phyloP scores from a whole-genome alignment of 2,113 vertebrate species.

The Platysternon megacephalum region DNA sequence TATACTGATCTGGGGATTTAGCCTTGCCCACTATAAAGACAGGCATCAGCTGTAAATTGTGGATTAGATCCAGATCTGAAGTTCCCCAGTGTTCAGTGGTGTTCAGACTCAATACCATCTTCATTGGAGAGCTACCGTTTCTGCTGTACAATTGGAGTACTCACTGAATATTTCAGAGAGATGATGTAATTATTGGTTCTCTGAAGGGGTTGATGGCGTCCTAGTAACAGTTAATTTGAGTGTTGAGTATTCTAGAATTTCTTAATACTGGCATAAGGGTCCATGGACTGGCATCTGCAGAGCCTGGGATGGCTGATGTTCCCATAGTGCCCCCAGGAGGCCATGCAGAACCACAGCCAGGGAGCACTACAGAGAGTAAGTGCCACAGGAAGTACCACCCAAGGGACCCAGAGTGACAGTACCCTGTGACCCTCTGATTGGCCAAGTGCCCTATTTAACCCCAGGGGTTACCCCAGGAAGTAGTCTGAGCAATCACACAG shows the following conservation, averaged over 20 bases:
- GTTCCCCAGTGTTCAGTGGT: rapidly evolving
- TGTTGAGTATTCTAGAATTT: background rate
- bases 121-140: background rate
- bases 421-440: background rate
- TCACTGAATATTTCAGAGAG: background rate
- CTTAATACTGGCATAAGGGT: background rate
- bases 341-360: background rate
- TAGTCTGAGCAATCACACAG: background rate
- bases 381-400: too few species aligned
- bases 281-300: background rate
- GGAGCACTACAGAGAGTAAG: background rate
- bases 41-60: background rate
- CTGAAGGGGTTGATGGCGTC: background rate
- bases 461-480: background rate
- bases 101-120: background rate
- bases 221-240: background rate
- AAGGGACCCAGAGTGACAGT: background rate
- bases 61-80: background rate
- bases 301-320: background rate
- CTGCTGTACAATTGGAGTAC: background rate
- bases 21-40: background rate
- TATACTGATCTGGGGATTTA: background rate
- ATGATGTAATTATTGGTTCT: background rate
- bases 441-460: background rate
- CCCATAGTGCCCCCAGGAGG: background rate